phyloP scores from a whole-genome alignment of 2,888 invertebrate genomes.

The Laspeyria flexula region DNA sequence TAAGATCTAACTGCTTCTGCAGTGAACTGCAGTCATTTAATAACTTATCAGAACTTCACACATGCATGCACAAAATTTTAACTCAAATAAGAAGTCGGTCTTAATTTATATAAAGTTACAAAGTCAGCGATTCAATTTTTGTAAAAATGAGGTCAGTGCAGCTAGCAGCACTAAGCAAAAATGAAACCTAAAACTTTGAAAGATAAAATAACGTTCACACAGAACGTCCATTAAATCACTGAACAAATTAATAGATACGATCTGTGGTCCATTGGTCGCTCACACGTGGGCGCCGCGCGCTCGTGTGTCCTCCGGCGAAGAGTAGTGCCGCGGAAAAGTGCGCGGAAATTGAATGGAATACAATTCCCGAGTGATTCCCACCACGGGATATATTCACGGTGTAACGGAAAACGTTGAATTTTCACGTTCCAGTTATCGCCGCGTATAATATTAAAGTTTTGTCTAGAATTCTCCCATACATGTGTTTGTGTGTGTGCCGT shows the following conservation, averaged over 20 bases:
- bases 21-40: too few relatives aligned
- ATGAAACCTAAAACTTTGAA: neutral
- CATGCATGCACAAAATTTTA: neutral
- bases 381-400: constrained; percentile 44
- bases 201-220: constrained; percentile 10
- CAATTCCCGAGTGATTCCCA: constrained; percentile 52
- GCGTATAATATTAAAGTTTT: constrained; percentile 42
- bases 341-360: constrained; percentile 71
- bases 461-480: constrained; percentile 37
- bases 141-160: neutral
- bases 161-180: neutral
- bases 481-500: constrained; percentile 16
- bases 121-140: neutral
- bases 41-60: too few relatives aligned
- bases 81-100: neutral
- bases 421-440: constrained; percentile 40
- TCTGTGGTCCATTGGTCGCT: constrained; percentile 31
- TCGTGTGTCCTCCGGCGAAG: constrained; percentile 18
- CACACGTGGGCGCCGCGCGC: constrained; percentile 24
- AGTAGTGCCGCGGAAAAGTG: constrained; percentile 50
- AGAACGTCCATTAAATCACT: constrained; percentile 29
- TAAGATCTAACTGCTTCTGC: too few relatives aligned
- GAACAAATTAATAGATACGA: constrained; percentile 45
- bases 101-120: neutral
- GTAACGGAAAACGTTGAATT: constrained; percentile 33